Evolutionary conservation across 2,888 invertebrate genomes (phyloP).

Genomic region (Drosophila peninsularis): DNA sequence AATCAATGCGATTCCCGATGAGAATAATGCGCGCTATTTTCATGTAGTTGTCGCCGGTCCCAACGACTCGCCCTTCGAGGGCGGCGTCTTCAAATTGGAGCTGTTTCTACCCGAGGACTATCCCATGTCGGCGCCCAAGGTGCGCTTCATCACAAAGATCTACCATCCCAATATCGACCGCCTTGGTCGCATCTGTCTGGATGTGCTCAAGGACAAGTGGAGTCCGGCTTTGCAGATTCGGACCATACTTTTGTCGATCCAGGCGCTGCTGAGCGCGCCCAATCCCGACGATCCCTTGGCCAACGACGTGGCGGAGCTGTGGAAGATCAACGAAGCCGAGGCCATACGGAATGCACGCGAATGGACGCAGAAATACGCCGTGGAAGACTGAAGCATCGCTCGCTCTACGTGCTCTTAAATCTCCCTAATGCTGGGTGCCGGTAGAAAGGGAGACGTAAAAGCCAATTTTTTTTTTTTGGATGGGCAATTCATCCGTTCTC

Average conservation of each 20-base stretch:
- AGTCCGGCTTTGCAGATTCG: conserved; percentile 99
- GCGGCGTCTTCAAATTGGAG: conserved; percentile 98
- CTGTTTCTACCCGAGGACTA: conserved; percentile 99
- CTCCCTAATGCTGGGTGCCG: conserved; percentile 21
- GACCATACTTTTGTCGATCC: conserved; percentile 98
- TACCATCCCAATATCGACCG: conserved; percentile 99
- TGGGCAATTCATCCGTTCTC: conserved; percentile 18
- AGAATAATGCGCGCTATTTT: conserved; percentile 97
- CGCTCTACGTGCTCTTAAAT: conserved; percentile 14
- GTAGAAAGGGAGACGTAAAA: conserved; percentile 1
- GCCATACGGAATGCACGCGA: conserved; percentile 97
- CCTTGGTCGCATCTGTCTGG: conserved; percentile 98
- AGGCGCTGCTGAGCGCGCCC: conserved; percentile 97
- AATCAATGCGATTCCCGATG: conserved; percentile 97
- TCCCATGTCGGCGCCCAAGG: conserved; percentile 99
- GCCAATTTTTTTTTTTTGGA: conserved; percentile 4
- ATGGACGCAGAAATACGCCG: conserved; percentile 95
- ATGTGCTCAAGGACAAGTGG: conserved; percentile 98
- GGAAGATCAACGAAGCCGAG: conserved; percentile 98
- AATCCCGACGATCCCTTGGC: conserved; percentile 99
- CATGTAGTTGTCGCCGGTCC: conserved; percentile 97
- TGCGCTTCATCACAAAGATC: conserved; percentile 99
- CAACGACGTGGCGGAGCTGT: conserved; percentile 98
- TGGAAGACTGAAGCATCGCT: conserved; percentile 47
- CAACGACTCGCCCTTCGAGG: conserved; percentile 98